Conservation (phyloP, 2,113 vertebrate genomes). For the Myxocyprinus asiaticus region DNA sequence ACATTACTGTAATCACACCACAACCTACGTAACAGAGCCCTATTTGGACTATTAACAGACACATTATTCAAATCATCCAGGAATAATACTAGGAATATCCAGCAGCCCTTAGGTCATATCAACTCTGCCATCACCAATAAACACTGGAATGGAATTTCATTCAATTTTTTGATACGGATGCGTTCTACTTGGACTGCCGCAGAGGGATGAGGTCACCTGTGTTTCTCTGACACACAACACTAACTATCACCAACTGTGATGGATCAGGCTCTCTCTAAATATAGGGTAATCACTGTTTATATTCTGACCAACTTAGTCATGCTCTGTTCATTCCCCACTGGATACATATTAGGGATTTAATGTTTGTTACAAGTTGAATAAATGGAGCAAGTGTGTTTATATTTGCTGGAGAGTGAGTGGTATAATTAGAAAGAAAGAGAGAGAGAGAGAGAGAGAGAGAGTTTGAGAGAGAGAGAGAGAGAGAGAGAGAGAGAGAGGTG, state of each 20-base stretch:
- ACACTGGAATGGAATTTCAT: conserved; percentile 44
- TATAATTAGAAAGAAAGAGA: conserved; percentile 17
- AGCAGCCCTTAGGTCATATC: not conserved
- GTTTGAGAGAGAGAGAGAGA: conserved; percentile 22
- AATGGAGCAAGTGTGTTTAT: conserved; percentile 52
- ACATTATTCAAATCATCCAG: conserved; percentile 34
- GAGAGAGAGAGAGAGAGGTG: not conserved
- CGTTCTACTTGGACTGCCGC: not conserved
- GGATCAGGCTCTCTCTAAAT: conserved; percentile 40
- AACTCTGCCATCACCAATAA: not conserved
- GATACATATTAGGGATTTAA: conserved; percentile 52
- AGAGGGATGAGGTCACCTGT: conserved; percentile 35
- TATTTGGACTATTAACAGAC: conserved; percentile 27
- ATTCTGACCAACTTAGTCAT: conserved; percentile 25
- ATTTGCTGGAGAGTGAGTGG: conserved; percentile 32
- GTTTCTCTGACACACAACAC: not conserved
- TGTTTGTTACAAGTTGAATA: conserved; percentile 52
- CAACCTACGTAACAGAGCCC: conserved; percentile 16
- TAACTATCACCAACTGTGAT: conserved; percentile 16
- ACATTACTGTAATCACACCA: not conserved
- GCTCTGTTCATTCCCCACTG: not conserved
- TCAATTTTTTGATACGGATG: conserved; percentile 12
- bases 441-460: not conserved
- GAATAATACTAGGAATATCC: not conserved
- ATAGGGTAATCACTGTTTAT: conserved; percentile 39